These are phyloP conservation scores for Meloidogyne hapla DNA, from an alignment of 1,140 invertebrate species.

Conservation along the genomic window DNA sequence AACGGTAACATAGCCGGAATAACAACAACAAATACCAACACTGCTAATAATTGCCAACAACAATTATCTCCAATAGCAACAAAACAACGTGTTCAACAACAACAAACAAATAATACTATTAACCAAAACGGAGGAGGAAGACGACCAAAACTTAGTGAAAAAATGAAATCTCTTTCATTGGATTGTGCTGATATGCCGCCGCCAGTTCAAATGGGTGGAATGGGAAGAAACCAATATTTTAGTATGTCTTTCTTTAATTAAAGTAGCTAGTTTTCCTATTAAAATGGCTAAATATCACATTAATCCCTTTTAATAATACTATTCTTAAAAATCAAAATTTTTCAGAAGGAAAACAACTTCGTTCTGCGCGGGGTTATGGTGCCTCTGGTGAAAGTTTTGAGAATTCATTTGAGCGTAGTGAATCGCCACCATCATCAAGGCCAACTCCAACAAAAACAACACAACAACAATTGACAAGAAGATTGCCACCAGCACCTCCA, in stretches of 20 bases:
- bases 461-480: not conserved
- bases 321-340: not conserved
- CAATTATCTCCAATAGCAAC: not conserved
- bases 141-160: constrained; percentile 60
- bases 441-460: not conserved
- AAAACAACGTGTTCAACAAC: constrained; percentile 8
- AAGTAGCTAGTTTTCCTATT: too few species aligned
- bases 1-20: not conserved
- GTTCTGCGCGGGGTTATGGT: constrained; percentile 40
- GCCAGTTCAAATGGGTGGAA: constrained; percentile 40
- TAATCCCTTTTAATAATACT: not conserved
- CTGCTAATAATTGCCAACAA: not conserved
- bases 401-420: constrained; percentile 45
- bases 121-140: constrained; percentile 36
- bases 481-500: not conserved
- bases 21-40: not conserved
- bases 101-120: constrained; percentile 9
- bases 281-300: too few species aligned
- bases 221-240: constrained; percentile 28
- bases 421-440: constrained; percentile 31
- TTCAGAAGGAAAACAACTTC: constrained; percentile 45
- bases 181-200: constrained; percentile 64
- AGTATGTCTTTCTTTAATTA: constrained; percentile 14
- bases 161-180: constrained; percentile 63
- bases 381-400: constrained; percentile 41